A percentile compares a stretch with the other conserved stretches of the same genome.
These are phyloP conservation scores for Pseudomyrmex gracilis DNA, from an alignment of 1,140 invertebrate genomes.

Conservation along the genomic window DNA sequence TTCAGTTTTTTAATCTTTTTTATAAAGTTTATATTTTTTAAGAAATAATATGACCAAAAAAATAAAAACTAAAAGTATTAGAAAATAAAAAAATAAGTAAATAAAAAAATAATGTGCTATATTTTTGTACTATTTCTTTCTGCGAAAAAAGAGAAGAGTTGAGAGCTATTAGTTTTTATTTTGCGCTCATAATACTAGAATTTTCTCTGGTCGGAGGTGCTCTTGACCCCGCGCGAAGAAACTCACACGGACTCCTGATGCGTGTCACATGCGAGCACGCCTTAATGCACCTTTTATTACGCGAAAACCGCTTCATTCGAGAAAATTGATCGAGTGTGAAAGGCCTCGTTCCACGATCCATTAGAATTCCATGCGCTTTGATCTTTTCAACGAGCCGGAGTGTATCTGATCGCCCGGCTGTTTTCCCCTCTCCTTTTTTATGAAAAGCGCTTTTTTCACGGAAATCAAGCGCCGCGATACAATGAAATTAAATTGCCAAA, in stretches of 20 bases:
- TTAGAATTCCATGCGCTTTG: conserved; percentile 78
- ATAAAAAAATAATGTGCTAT: not conserved
- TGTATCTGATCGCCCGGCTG: conserved; percentile 69
- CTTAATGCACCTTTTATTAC: conserved; percentile 81
- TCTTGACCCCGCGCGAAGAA: conserved; percentile 52
- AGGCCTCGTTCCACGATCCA: conserved; percentile 74
- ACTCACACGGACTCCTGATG: conserved; percentile 56
- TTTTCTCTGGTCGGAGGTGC: conserved; percentile 26
- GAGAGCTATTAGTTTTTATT: conserved; percentile 16
- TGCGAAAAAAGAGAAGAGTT: conserved; percentile 12
- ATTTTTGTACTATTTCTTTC: not conserved
- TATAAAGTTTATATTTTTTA: not conserved
- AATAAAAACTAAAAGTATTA: not conserved
- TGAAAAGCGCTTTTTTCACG: conserved; percentile 53
- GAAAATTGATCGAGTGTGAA: conserved; percentile 81
- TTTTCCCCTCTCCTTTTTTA: not conserved
- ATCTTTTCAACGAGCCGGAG: conserved; percentile 76
- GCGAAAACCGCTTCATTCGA: conserved; percentile 78
- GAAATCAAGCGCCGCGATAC: conserved; percentile 59
- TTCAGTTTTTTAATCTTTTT: too few species aligned
- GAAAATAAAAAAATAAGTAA: conserved; percentile 9
- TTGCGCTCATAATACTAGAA: conserved; percentile 32
- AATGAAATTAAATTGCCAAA: conserved; percentile 37
- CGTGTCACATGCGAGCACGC: conserved; percentile 71
- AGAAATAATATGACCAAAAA: not conserved